Percentiles rank a stretch among this genome's conserved stretches.
These are phyloP conservation scores for Prolemur simus DNA, from an alignment of 2,113 vertebrate genomes.

Conservation along the genomic window DNA sequence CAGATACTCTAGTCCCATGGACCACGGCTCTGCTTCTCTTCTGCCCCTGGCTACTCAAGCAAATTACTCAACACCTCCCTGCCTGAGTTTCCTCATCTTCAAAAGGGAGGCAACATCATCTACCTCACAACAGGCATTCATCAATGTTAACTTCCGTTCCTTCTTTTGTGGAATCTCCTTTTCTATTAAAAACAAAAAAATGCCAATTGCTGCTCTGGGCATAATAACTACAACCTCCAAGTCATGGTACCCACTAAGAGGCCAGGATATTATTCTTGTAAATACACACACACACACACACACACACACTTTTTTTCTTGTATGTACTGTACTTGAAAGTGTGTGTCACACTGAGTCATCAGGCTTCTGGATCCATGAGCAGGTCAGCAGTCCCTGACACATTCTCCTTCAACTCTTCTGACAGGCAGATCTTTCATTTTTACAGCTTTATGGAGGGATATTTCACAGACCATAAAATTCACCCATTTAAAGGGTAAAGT, in stretches of 20 bases:
- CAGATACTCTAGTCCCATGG: rapidly evolving
- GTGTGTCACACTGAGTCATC: not conserved
- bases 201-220: not conserved
- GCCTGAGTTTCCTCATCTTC: not conserved
- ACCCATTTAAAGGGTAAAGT: constrained; percentile 12
- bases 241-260: not conserved
- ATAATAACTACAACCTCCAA: not conserved
- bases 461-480: constrained; percentile 52
- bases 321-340: too few species aligned
- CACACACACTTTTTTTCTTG: not conserved
- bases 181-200: not conserved
- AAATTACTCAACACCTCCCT: not conserved
- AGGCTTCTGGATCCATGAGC: not conserved
- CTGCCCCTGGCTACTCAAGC: not conserved
- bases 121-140: not conserved
- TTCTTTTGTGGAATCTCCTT: not conserved
- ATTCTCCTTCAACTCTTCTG: not conserved
- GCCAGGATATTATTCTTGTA: not conserved
- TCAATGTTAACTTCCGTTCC: rapidly evolving
- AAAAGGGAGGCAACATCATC: not conserved
- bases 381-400: not conserved
- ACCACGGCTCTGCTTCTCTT: not conserved
- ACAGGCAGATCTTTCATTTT: not conserved
- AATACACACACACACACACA: not conserved
- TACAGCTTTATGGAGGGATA: constrained; percentile 42